Percentiles rank a stretch among this genome's conserved stretches.
These are phyloP conservation scores for Aegypius monachus DNA, from an alignment of 2,113 vertebrate species.

Conservation along the genomic window DNA sequence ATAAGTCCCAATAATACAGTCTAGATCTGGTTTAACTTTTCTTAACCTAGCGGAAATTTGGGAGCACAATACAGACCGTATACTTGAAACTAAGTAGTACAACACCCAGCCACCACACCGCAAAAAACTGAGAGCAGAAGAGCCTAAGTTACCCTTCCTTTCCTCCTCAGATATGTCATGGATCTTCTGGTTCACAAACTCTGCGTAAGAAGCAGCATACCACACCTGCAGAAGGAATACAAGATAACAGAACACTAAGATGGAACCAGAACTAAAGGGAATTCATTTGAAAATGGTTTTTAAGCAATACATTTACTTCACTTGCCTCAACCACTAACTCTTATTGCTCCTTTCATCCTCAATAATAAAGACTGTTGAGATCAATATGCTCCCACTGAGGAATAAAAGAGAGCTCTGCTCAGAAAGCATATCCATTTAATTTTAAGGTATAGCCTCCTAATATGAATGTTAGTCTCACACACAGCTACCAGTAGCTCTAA, in stretches of 20 bases:
- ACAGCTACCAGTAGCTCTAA: neutral
- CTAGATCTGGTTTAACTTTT: neutral
- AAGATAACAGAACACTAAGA: neutral
- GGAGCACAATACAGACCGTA: neutral
- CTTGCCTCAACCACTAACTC: neutral
- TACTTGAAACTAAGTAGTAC: neutral
- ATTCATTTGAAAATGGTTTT: neutral
- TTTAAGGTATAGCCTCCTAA: neutral
- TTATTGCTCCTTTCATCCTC: neutral
- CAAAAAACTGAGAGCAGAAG: neutral
- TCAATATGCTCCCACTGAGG: neutral
- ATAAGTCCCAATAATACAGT: neutral
- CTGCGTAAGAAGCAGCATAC: constrained; percentile 96
- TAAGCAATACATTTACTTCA: neutral
- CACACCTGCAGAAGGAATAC: constrained; percentile 82
- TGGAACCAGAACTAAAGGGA: neutral
- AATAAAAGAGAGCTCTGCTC: neutral
- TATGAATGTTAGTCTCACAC: neutral
- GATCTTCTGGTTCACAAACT: constrained; percentile 94
- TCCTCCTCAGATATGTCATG: constrained; percentile 96
- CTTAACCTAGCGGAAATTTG: neutral
- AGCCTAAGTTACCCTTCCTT: constrained; percentile 82
- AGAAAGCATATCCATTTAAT: neutral
- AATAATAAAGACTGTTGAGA: neutral
- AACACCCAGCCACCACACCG: neutral